Evolutionary conservation across 2,888 invertebrate genomes (phyloP), one percentile per base, ranked within the genome.

Genomic region (Hymenopus coronatus): DNA sequence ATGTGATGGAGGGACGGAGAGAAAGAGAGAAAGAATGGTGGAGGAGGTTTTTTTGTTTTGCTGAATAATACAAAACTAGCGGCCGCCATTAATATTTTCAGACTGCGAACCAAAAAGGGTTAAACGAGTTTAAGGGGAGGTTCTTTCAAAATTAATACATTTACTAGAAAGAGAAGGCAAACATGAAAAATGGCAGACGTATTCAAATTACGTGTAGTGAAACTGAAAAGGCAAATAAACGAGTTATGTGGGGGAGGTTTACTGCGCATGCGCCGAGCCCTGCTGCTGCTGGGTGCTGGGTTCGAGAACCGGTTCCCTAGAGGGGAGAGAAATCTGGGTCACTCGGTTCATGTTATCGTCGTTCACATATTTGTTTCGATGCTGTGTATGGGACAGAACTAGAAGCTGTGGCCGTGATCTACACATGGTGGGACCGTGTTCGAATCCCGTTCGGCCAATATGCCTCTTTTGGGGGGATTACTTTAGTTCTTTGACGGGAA

Each of bases 121-220:
- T 87, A 87, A 87, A 87, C 87, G 82, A 87, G 87, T 87, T 87
- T 70, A 70, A 87, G 87, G 87, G 87, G 30, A 33, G 82, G 81
- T 30, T 85, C 33, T 85, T 88, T 88, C 40, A 88, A 88, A 88
- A 88, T 88, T 84, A 88, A 88, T 84, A 88, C 84, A 88, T 87
- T 82, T 88, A 85, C 84, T 84, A 40, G 33, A 85, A 33, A 85
- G 40, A 46, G 46, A 85, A 87, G 87, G 87, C 40, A 82, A 87
- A 87, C 28, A 88, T 88, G 88, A 88, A 88, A 88, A 88, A 88
- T 88, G 88, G 33, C 84, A 33, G 70, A 33, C 84, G 84, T 88
- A 88, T 88, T 88, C 88, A 88, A 88, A 88, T 84, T 81, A 88
- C 88, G 28, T 70, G 54, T 70, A 70, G 54, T 70, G 84, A 88